Conservation (phyloP, 2,888 invertebrate genomes). For the Bombylius major region DNA sequence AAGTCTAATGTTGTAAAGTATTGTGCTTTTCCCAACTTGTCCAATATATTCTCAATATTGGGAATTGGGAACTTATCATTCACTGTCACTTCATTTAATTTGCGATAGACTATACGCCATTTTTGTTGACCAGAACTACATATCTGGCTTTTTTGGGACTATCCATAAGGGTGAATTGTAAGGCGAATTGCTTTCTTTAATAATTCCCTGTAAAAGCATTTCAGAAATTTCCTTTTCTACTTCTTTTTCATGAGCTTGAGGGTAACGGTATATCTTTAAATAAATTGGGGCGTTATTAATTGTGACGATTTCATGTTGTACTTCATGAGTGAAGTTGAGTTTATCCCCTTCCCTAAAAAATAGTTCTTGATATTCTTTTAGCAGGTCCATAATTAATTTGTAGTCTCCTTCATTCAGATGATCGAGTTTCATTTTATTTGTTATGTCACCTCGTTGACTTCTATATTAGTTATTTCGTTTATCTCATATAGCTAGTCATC, state of each 20-base stretch:
- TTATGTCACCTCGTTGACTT: too few relatives aligned
- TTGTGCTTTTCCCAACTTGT: slow-evolving; percentile 3
- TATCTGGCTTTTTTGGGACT: slow-evolving; percentile 1
- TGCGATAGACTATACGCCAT: background rate
- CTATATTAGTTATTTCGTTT: too few relatives aligned
- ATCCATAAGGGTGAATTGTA: slow-evolving; percentile 3
- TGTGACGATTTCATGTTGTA: too few relatives aligned
- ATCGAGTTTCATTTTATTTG: too few relatives aligned
- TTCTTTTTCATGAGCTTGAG: background rate
- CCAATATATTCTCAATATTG: slow-evolving; percentile 2
- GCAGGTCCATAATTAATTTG: too few relatives aligned
- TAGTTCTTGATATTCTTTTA: too few relatives aligned
- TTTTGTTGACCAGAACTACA: background rate
- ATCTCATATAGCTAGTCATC: too few relatives aligned
- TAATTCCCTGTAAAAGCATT: slow-evolving; percentile 16
- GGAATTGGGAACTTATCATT: slow-evolving; percentile 5
- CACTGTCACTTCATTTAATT: slow-evolving; percentile 1
- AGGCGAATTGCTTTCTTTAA: background rate
- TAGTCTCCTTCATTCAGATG: too few relatives aligned
- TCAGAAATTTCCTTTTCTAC: slow-evolving; percentile 4
- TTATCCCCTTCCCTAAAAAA: too few relatives aligned
- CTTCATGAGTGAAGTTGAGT: too few relatives aligned
- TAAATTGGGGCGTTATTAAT: too few relatives aligned
- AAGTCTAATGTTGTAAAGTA: slow-evolving; percentile 4
- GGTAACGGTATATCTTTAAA: background rate